These are phyloP conservation scores for Engraulis encrasicolus DNA, from an alignment of 2,113 vertebrate genomes.

Conservation along the genomic window DNA sequence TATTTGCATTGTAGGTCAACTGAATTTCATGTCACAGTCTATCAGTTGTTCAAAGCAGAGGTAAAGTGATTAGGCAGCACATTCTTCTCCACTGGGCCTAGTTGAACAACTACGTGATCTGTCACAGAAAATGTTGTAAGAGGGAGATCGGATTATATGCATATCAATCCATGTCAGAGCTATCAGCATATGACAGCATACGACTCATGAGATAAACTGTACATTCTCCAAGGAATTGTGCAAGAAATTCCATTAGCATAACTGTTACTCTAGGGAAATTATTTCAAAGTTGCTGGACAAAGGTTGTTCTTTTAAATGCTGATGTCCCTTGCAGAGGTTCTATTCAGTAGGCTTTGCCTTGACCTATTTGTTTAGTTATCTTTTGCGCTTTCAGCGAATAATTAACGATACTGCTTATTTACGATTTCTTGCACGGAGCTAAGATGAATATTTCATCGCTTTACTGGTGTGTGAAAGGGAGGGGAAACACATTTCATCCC, in stretches of 20 bases:
- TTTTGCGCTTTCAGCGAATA: not conserved
- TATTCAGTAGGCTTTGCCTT: no score
- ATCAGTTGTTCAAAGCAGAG: no score
- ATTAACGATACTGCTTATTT: not conserved
- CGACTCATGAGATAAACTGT: not conserved
- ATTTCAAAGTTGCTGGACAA: conserved; percentile 10
- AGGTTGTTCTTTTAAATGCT: conserved; percentile 4
- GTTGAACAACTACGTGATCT: not conserved
- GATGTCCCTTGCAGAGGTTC: not conserved
- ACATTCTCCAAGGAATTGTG: not conserved
- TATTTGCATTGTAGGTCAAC: no score
- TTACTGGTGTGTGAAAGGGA: conserved; percentile 1
- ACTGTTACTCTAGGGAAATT: not conserved
- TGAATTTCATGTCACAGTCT: no score
- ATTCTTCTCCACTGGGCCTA: not conserved
- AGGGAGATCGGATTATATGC: not conserved
- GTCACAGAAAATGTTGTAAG: not conserved
- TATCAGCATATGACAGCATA: not conserved
- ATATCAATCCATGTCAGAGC: not conserved
- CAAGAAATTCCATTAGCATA: not conserved
- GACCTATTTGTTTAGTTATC: not conserved
- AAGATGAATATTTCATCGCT: not conserved
- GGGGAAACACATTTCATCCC: not conserved
- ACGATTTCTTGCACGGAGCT: not conserved
- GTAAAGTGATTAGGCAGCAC: not conserved